phyloP scores from a whole-genome alignment of 2,797 vertebrate genomes.

The Urocyon cinereoargenteus region DNA sequence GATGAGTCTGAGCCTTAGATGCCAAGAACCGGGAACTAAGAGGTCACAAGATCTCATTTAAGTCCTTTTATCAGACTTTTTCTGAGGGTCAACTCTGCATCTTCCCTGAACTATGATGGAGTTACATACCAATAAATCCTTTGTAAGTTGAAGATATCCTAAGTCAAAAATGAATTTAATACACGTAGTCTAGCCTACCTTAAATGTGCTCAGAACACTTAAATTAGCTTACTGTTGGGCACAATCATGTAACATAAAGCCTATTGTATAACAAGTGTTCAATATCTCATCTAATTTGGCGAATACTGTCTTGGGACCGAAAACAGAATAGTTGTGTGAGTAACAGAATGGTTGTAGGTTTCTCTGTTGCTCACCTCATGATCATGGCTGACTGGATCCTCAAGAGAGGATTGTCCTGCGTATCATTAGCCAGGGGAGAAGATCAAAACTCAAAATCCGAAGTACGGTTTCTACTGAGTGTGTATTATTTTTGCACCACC shows the following conservation, averaged over 20 bases:
- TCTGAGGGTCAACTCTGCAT: background rate
- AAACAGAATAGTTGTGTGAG: background rate
- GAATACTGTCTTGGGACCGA: background rate
- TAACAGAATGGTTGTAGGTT: background rate
- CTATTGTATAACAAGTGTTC: background rate
- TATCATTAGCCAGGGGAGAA: background rate
- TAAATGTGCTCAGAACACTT: background rate
- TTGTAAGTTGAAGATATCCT: background rate
- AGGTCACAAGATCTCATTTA: background rate
- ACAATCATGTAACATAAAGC: background rate
- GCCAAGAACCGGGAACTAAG: background rate
- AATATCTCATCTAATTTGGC: background rate
- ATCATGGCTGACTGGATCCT: background rate
- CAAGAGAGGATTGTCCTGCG: background rate
- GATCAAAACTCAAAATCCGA: background rate
- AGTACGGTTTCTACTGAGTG: background rate
- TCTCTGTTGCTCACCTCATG: background rate
- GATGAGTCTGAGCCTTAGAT: background rate
- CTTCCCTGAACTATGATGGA: background rate
- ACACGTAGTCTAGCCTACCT: background rate
- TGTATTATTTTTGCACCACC: background rate
- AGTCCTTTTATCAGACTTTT: background rate
- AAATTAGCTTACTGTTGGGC: background rate
- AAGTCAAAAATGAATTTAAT: background rate
- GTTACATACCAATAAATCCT: background rate